Evolutionary conservation across 2,797 vertebrate genomes (phyloP).

Genomic region (Chanos chanos): DNA sequence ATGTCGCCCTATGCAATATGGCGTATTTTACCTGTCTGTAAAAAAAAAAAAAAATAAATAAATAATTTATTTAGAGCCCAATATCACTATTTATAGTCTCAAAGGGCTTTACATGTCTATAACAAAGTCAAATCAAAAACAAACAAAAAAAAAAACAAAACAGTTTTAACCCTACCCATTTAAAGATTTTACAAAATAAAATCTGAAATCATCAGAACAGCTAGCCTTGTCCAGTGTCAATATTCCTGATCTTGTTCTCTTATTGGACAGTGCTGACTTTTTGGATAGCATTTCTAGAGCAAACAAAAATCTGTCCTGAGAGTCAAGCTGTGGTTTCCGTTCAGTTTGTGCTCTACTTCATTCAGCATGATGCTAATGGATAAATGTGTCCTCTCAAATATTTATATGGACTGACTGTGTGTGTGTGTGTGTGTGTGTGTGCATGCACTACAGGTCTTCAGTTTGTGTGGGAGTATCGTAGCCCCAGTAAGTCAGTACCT

Average conservation of each 20-base stretch:
- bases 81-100: too few species aligned
- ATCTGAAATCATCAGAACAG: too few species aligned
- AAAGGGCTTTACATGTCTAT: too few species aligned
- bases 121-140: too few species aligned
- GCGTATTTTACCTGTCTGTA: neutral
- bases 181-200: too few species aligned
- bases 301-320: too few species aligned
- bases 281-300: too few species aligned
- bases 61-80: neutral
- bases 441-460: too few species aligned
- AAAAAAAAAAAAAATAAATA: neutral
- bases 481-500: constrained; percentile 71
- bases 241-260: neutral
- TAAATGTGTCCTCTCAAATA: neutral
- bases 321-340: too few species aligned
- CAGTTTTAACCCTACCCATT: neutral
- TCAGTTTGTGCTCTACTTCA: too few species aligned
- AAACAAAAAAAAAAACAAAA: too few species aligned
- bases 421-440: constrained; percentile 25
- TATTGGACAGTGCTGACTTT: neutral
- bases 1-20: neutral
- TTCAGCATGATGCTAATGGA: neutral
- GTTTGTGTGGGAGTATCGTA: constrained; percentile 79
- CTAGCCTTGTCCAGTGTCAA: too few species aligned
- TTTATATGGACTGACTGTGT: neutral